A percentile compares a stretch with the other conserved stretches of the same genome.
phyloP scores from a whole-genome alignment of 2,888 invertebrate genomes.

The Melanargia galathea region DNA sequence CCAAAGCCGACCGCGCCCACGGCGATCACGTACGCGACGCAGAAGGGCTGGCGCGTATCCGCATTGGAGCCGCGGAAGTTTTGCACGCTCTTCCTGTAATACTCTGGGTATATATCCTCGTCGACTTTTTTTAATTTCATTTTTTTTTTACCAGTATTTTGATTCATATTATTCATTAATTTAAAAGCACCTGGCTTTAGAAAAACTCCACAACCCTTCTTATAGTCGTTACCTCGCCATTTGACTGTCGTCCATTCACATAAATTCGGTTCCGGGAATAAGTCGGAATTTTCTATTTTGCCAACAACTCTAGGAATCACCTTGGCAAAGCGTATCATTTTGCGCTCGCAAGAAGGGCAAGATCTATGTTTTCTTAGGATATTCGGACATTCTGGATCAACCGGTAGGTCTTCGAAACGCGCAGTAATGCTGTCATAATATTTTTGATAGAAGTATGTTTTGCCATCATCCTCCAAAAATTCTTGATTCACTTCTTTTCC shows the following conservation, averaged over 20 bases:
- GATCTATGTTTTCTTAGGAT: slow-evolving; percentile 73
- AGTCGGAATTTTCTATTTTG: slow-evolving; percentile 65
- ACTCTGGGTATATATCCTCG: slow-evolving; percentile 90
- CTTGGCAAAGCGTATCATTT: slow-evolving; percentile 65
- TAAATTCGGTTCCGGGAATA: slow-evolving; percentile 62
- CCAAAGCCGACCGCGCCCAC: slow-evolving; percentile 82
- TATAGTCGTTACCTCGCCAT: slow-evolving; percentile 84
- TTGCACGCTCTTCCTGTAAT: slow-evolving; percentile 88
- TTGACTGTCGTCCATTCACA: slow-evolving; percentile 76
- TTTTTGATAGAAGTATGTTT: slow-evolving; percentile 86
- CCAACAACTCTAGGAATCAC: slow-evolving; percentile 75
- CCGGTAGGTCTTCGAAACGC: slow-evolving; percentile 81
- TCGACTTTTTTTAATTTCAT: slow-evolving; percentile 81
- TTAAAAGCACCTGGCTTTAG: slow-evolving; percentile 84
- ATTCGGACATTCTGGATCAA: slow-evolving; percentile 70
- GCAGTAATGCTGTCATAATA: slow-evolving; percentile 81
- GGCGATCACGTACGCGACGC: slow-evolving; percentile 86
- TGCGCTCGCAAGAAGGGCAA: slow-evolving; percentile 82
- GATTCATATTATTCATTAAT: slow-evolving; percentile 69
- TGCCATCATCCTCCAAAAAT: slow-evolving; percentile 83
- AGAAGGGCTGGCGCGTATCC: slow-evolving; percentile 89
- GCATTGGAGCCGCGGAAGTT: slow-evolving; percentile 87
- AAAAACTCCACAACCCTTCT: slow-evolving; percentile 86
- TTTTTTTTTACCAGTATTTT: slow-evolving; percentile 49
- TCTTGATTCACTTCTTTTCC: slow-evolving; percentile 79